Base-by-base conservation (phyloP, 2,797 vertebrate genomes). In the Gila robusta region DNA sequence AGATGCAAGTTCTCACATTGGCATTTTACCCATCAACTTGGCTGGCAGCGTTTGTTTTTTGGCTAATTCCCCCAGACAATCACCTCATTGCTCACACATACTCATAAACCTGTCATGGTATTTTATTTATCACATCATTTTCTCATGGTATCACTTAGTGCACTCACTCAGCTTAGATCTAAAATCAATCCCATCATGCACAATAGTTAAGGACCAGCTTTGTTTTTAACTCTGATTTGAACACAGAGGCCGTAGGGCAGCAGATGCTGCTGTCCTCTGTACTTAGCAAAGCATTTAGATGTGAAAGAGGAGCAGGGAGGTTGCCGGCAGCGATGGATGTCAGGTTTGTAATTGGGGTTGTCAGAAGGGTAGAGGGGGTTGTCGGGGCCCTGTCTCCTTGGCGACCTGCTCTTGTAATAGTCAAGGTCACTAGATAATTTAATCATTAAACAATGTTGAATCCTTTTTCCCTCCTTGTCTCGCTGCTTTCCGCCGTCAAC, bases 381-480 rank as follows among this genome's bases (percentile, higher is more conserved):
- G 87, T 89, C 72, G n/a, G 35, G 71, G 84, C 90, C 81, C 62
- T 88, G 91, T 92, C 92, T 87, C 92, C 88, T 89, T 92, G 74
- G 79, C 88, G 91, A 92, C 92, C 92, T 93, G 92, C 89, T 91
- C 91, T 93, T 93, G 94, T 94, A 94, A 94, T 89, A 94, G 90
- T 91, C 94, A 94, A 95, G 95, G 94, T 95, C 94, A 94, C 92
- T 92, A 92, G 95, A 95, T 95, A 95, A 95, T 96, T 95, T 95
- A 94, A 95, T 96, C 94, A 95, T 95, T 95, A 95, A 94, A 94
- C 93, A 93, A 66, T 52, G 78, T 59, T 81, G 23, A 72, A 59
- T 32, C 32, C 23, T 47, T 76, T 84, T 73, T 92, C 91, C 21
- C 62, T 73, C 37, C 21, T 80, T 89, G 90, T 91, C 92, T 76